These are phyloP conservation scores for Tauraco hartlaubi DNA, from an alignment of 2,797 vertebrate genomes.

Conservation along the genomic window DNA sequence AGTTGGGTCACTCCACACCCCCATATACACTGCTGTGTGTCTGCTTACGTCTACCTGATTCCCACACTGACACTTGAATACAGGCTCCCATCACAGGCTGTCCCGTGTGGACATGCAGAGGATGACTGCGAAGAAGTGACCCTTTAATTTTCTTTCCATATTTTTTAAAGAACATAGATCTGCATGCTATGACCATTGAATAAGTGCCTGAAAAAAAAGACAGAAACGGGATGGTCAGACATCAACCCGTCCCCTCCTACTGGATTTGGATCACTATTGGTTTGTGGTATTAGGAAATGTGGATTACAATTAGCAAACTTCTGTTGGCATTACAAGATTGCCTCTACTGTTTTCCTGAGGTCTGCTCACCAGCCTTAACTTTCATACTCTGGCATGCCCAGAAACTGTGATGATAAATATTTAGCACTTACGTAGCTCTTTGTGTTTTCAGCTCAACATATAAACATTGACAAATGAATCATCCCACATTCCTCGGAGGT, in stretches of 20 bases:
- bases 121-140: not conserved
- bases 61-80: not conserved
- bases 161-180: not conserved
- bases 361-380: not conserved
- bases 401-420: not conserved
- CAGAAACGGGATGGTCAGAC: not conserved
- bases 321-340: not conserved
- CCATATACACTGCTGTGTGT: fast-evolving
- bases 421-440: not conserved
- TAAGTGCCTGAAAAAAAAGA: not conserved
- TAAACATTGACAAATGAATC: not conserved
- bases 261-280: not conserved
- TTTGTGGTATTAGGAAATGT: not conserved
- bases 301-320: not conserved
- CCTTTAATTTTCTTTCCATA: not conserved
- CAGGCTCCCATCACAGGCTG: not conserved
- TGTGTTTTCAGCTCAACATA: not conserved
- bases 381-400: not conserved
- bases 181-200: not conserved
- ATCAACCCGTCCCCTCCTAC: not conserved
- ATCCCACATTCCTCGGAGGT: not conserved
- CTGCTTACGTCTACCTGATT: not conserved
- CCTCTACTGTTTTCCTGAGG: not conserved
- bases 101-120: not conserved
- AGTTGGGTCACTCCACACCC: not conserved